Percentiles rank a stretch among this genome's conserved stretches.
These are phyloP conservation scores for Anguilla rostrata DNA, from an alignment of 2,113 vertebrate species.

Conservation along the genomic window DNA sequence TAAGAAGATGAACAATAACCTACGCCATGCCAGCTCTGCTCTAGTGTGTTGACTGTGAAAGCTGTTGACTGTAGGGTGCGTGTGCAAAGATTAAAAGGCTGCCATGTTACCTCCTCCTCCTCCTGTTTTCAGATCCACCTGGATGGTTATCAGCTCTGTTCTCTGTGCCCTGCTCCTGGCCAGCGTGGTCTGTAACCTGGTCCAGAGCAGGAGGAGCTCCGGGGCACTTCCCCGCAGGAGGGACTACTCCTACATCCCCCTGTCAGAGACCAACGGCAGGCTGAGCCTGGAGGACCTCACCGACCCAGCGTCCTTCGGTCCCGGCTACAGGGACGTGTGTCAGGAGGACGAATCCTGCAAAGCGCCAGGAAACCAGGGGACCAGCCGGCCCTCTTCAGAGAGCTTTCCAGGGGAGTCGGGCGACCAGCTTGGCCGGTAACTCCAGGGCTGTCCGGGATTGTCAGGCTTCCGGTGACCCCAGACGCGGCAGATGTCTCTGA, in stretches of 20 bases:
- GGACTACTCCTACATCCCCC: slow-evolving; percentile 65
- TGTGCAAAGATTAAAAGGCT: slow-evolving; percentile 11
- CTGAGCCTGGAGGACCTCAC: not conserved
- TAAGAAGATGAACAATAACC: too few species aligned
- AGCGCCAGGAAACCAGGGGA: too few species aligned
- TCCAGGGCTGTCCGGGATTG: too few species aligned
- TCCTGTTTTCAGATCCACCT: slow-evolving; percentile 57
- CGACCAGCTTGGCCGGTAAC: not conserved
- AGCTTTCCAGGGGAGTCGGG: slow-evolving; percentile 45
- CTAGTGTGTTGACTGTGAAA: too few species aligned
- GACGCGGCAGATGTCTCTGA: too few species aligned
- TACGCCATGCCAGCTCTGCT: too few species aligned
- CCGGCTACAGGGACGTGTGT: not conserved
- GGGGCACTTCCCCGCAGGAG: not conserved
- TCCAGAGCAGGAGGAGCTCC: slow-evolving; percentile 34
- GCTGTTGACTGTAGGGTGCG: not conserved
- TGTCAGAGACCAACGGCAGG: slow-evolving; percentile 47
- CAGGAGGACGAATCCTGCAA: slow-evolving; percentile 34
- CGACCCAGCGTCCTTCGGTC: not conserved
- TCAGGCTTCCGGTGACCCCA: too few species aligned
- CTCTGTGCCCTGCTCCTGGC: slow-evolving; percentile 52
- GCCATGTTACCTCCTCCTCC: not conserved
- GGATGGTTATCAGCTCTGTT: slow-evolving; percentile 53
- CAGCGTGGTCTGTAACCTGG: slow-evolving; percentile 59
- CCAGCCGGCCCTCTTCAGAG: not conserved